Percentiles rank a stretch among this genome's conserved stretches.
Conservation (phyloP, 2,888 invertebrate species). For the Scaptomyza cyrtandrae region DNA sequence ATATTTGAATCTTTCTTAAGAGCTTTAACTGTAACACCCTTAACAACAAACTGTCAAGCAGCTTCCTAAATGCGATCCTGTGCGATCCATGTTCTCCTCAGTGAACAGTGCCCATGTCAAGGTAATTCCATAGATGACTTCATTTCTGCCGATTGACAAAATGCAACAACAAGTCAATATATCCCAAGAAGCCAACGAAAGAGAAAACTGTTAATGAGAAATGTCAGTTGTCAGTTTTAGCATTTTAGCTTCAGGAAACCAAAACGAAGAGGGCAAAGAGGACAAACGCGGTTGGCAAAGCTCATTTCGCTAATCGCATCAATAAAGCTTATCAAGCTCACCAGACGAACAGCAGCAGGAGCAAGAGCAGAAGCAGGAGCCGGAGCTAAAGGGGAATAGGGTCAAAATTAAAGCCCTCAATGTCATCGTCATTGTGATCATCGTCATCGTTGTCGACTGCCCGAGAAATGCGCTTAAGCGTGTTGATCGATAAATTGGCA, state of each 20-base stretch:
- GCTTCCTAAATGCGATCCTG: neutral
- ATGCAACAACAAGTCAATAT: constrained; percentile 60
- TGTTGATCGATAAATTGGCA: constrained; percentile 81
- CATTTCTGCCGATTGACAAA: constrained; percentile 63
- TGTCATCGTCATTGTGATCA: constrained; percentile 45
- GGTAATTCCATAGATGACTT: constrained; percentile 58
- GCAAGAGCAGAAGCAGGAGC: neutral
- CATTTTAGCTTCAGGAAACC: constrained; percentile 14
- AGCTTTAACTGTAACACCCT: neutral
- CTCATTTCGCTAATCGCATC: constrained; percentile 81
- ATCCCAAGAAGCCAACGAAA: constrained; percentile 13
- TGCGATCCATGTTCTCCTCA: constrained; percentile 1
- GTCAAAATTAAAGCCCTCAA: constrained; percentile 64
- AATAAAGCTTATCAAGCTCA: constrained; percentile 78
- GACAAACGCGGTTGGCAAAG: constrained; percentile 55
- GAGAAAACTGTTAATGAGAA: constrained; percentile 73
- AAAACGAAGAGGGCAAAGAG: neutral
- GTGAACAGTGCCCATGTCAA: constrained; percentile 50
- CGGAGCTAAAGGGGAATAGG: constrained; percentile 4
- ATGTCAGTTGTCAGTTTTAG: constrained; percentile 75
- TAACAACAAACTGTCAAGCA: neutral
- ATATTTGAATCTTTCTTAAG: neutral
- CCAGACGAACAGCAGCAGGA: constrained; percentile 18
- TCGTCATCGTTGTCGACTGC: constrained; percentile 43
- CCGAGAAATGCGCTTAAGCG: constrained; percentile 78